Percentiles rank a stretch among this genome's conserved stretches.
Conservation (phyloP, 2,888 invertebrate genomes). For the Eutolmus rufibarbis region DNA sequence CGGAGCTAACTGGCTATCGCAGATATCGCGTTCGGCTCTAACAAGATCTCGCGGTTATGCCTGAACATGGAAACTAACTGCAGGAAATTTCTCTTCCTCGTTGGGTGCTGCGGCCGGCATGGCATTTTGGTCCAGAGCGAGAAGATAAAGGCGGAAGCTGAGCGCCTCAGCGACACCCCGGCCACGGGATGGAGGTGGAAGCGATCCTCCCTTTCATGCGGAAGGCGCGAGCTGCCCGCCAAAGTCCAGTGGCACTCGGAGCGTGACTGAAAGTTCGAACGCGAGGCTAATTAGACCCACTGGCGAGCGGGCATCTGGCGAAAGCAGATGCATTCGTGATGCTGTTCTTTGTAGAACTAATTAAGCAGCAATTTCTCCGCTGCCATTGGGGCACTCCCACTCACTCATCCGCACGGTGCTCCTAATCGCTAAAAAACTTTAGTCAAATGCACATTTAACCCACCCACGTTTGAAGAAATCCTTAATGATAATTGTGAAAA, state of each 20-base stretch:
- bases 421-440: background rate
- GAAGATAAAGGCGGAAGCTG: constrained; percentile 25
- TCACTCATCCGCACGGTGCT: background rate
- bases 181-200: background rate
- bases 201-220: background rate
- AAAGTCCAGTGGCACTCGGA: background rate
- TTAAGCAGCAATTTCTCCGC: background rate
- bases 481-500: background rate
- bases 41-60: constrained; percentile 39
- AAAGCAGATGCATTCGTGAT: background rate
- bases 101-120: background rate
- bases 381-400: background rate
- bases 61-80: constrained; percentile 42
- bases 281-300: background rate
- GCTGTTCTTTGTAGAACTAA: background rate
- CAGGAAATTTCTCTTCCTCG: constrained; percentile 45
- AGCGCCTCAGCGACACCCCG: background rate
- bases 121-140: background rate
- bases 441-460: background rate
- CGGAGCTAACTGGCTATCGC: background rate
- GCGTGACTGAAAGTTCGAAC: constrained; percentile 18
- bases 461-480: no score
- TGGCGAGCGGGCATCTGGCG: background rate
- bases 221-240: background rate
- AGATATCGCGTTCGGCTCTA: background rate